These are phyloP conservation scores for Tricholauxania praeusta DNA, from an alignment of 2,888 invertebrate genomes.

Conservation along the genomic window DNA sequence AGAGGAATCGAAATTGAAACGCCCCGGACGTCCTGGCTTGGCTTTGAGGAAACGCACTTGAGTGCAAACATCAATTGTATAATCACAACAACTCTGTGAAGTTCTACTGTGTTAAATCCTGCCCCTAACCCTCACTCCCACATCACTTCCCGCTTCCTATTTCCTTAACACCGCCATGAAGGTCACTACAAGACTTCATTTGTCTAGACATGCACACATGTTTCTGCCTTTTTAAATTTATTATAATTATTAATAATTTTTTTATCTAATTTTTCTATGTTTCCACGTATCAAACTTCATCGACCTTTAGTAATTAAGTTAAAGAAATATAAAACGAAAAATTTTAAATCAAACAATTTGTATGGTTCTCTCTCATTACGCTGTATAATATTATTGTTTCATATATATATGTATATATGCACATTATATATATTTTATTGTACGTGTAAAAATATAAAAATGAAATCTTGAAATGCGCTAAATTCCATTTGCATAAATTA, in stretches of 20 bases:
- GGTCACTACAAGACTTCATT: neutral
- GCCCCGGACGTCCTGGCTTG: slow-evolving; percentile 61
- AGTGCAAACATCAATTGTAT: slow-evolving; percentile 19
- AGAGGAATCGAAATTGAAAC: slow-evolving; percentile 62
- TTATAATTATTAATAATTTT: neutral
- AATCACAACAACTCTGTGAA: neutral
- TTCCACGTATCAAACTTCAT: slow-evolving; percentile 1
- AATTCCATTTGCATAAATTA: too few relatives aligned
- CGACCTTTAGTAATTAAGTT: slow-evolving; percentile 29
- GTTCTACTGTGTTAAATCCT: neutral
- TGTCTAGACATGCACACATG: neutral
- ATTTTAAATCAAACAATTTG: slow-evolving; percentile 5
- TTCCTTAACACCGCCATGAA: neutral
- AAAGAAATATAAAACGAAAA: neutral
- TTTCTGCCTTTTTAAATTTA: neutral
- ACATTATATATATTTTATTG: slow-evolving; percentile 21
- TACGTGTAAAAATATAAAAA: slow-evolving; percentile 17
- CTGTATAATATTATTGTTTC: slow-evolving; percentile 20
- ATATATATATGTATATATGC: slow-evolving; percentile 8
- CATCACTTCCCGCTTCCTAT: neutral
- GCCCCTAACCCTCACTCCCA: neutral
- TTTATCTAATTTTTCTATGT: neutral
- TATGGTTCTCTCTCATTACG: slow-evolving; percentile 19
- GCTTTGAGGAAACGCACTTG: slow-evolving; percentile 64
- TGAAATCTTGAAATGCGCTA: neutral